Percentiles rank a stretch among this genome's conserved stretches.
Evolutionary conservation across 2,113 vertebrate species (phyloP).

Genomic region (Carettochelys insculpta): DNA sequence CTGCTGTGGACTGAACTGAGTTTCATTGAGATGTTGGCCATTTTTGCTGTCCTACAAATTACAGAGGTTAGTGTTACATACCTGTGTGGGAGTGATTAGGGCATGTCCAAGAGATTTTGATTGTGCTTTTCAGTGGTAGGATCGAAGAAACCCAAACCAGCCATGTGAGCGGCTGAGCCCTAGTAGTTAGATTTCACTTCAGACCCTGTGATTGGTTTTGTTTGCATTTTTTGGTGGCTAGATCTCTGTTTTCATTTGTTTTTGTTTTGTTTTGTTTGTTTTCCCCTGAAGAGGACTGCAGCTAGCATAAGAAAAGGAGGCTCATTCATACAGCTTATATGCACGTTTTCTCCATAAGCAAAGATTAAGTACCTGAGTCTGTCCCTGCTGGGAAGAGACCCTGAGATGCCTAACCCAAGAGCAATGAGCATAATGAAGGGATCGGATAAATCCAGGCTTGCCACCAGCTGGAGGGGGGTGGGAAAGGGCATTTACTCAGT

Average conservation of each 20-base stretch:
- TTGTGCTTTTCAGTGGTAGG: background rate
- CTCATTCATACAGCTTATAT: background rate
- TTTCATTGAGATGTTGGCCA: background rate
- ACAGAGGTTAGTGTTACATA: background rate
- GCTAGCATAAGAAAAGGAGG: background rate
- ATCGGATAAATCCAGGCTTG: conserved; percentile 35
- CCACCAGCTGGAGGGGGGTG: no score
- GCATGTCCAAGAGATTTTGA: background rate
- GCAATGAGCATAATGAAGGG: fast-evolving
- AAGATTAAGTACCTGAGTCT: background rate
- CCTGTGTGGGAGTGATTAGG: background rate
- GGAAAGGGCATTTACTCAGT: no score
- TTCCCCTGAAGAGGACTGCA: background rate
- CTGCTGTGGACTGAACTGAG: background rate
- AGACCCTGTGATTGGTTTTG: background rate
- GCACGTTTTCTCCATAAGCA: background rate
- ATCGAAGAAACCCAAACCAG: background rate
- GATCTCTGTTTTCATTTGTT: no score
- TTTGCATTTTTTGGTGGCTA: background rate
- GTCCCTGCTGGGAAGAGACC: background rate
- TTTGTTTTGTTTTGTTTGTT: no score
- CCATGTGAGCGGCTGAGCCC: background rate
- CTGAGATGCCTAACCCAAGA: background rate
- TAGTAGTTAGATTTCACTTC: background rate
- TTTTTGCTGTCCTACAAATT: background rate